Evolutionary conservation across 1,140 invertebrate species (phyloP).

Genomic region (Drosophila pectinifera): DNA sequence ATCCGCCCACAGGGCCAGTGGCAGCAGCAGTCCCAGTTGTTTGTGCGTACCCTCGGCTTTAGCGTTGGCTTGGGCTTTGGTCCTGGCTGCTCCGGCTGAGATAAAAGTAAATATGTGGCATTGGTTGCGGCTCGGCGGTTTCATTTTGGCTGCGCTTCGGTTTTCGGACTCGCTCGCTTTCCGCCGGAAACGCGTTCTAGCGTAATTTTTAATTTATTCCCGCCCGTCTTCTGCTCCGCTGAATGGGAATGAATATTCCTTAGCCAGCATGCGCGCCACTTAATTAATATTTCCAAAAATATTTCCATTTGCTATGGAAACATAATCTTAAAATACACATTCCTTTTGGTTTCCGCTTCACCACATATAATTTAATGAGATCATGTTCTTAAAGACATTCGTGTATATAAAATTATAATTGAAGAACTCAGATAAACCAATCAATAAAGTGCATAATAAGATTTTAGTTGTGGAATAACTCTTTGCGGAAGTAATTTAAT

Average conservation of each 20-base stretch:
- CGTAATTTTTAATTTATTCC: constrained; percentile 78
- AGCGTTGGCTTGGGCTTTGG: constrained; percentile 57
- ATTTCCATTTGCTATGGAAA: constrained; percentile 9
- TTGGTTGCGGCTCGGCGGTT: constrained; percentile 67
- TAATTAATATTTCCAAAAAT: constrained; percentile 40
- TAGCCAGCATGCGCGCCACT: constrained; percentile 10
- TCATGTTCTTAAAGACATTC: background rate
- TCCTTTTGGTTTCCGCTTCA: background rate
- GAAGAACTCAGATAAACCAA: too few relatives aligned
- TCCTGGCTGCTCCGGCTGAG: constrained; percentile 55
- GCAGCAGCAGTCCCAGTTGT: constrained; percentile 54
- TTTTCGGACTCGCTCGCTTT: constrained; percentile 14
- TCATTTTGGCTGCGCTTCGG: constrained; percentile 45
- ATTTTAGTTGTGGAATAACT: background rate
- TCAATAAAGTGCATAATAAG: background rate
- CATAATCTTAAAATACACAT: constrained; percentile 5
- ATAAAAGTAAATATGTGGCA: constrained; percentile 83
- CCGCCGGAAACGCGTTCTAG: constrained; percentile 57
- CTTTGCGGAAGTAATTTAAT: background rate
- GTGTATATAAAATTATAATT: background rate
- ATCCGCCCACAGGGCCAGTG: constrained; percentile 6
- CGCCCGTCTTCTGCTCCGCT: constrained; percentile 17
- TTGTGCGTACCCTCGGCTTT: constrained; percentile 62
- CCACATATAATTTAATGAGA: background rate
- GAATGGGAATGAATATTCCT: constrained; percentile 16